phyloP scores from a whole-genome alignment of 2,797 vertebrate species.

The Chanos chanos region DNA sequence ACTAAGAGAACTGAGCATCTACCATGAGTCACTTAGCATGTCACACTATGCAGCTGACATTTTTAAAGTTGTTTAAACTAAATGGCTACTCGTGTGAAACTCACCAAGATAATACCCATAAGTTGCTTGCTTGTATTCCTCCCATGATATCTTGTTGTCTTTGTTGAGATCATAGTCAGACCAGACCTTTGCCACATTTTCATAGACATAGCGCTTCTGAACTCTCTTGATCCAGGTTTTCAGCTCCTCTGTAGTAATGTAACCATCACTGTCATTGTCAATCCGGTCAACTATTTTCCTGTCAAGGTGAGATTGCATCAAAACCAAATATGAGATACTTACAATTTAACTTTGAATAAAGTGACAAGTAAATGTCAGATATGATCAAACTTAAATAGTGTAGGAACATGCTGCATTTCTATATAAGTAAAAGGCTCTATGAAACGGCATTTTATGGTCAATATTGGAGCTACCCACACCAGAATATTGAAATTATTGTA shows the following conservation, averaged over 20 bases:
- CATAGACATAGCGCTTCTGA: slow-evolving; percentile 95
- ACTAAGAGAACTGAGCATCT: too few relatives aligned
- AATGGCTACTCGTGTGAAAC: too few relatives aligned
- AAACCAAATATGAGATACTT: too few relatives aligned
- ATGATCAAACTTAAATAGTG: too few relatives aligned
- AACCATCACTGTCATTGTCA: slow-evolving; percentile 80
- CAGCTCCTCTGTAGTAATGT: slow-evolving; percentile 84
- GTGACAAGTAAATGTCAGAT: not conserved
- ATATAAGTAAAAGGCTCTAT: too few relatives aligned
- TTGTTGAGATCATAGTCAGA: slow-evolving; percentile 93
- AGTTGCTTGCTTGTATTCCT: slow-evolving; percentile 95
- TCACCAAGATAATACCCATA: slow-evolving; percentile 95
- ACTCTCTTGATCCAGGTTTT: slow-evolving; percentile 95
- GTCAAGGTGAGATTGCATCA: slow-evolving; percentile 38
- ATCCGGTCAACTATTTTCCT: slow-evolving; percentile 95
- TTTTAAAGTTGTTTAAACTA: too few relatives aligned
- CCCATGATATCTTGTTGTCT: slow-evolving; percentile 93
- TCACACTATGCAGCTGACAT: too few relatives aligned
- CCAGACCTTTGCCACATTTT: slow-evolving; percentile 97
- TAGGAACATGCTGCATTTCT: too few relatives aligned
- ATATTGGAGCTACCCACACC: too few relatives aligned
- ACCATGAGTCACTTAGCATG: too few relatives aligned
- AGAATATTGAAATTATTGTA: not conserved
- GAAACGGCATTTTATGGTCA: too few relatives aligned
- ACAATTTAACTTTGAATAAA: too few relatives aligned